A percentile compares a stretch with the other conserved stretches of the same genome.
These are phyloP conservation scores for Marmota flaviventris DNA, from an alignment of 2,113 vertebrate species.

Conservation along the genomic window DNA sequence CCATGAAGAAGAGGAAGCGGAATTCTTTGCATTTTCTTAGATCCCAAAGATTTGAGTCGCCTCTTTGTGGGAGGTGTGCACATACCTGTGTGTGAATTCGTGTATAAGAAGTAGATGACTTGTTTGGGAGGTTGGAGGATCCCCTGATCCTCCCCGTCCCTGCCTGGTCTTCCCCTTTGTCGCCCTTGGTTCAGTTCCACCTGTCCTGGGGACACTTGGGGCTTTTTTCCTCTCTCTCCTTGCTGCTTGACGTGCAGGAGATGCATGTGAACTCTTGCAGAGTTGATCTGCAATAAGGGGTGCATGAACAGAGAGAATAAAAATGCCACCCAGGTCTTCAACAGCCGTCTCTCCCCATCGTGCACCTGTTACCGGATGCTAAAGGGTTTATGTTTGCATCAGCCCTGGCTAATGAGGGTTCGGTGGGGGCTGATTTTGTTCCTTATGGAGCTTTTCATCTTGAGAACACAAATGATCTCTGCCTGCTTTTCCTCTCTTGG, in stretches of 20 bases:
- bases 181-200: not conserved
- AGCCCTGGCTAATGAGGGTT: not conserved
- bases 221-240: too few species aligned
- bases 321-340: fast-evolving
- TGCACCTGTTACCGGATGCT: fast-evolving
- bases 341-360: fast-evolving
- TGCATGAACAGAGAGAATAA: fast-evolving
- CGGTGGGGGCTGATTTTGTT: not conserved
- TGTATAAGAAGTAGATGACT: not conserved
- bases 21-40: not conserved
- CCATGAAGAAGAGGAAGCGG: not conserved
- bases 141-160: too few species aligned
- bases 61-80: not conserved
- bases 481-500: fast-evolving
- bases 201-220: not conserved
- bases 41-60: not conserved
- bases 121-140: not conserved
- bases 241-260: not conserved
- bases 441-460: not conserved
- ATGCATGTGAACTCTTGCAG: not conserved
- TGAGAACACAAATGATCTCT: not conserved
- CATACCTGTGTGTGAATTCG: too few species aligned
- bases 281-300: not conserved
- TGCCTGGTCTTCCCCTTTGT: not conserved
- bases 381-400: fast-evolving